Evolutionary conservation across 2,888 invertebrate genomes (phyloP).

Genomic region (Protodeltote pygarga): DNA sequence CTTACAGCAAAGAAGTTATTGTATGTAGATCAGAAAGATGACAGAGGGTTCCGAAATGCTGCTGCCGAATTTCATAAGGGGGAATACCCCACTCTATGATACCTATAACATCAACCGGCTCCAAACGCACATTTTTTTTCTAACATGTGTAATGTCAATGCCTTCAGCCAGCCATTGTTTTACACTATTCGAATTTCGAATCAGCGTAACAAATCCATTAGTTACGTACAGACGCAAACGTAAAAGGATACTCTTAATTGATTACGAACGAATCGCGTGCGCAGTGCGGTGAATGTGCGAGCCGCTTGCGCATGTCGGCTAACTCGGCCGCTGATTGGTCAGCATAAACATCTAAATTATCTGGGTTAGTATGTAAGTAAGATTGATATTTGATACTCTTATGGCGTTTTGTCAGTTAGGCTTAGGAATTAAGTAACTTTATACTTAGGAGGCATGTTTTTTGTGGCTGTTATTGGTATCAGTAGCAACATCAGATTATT

Average conservation of each 20-base stretch:
- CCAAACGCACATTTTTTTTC: too few species aligned
- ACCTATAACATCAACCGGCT: too few species aligned
- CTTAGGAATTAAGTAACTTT: slow-evolving; percentile 7
- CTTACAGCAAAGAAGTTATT: too few species aligned
- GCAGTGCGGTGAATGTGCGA: slow-evolving; percentile 34
- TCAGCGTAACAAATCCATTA: slow-evolving; percentile 33
- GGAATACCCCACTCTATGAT: too few species aligned
- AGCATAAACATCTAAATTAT: slow-evolving; percentile 34
- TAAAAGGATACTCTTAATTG: slow-evolving; percentile 44
- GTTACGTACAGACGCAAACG: slow-evolving; percentile 25
- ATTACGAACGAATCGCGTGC: slow-evolving; percentile 47
- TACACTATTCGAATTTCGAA: not conserved
- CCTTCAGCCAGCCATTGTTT: slow-evolving; percentile 13
- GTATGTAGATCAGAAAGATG: too few species aligned
- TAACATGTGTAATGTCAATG: slow-evolving; percentile 8
- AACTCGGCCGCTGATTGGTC: slow-evolving; percentile 35
- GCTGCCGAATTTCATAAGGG: too few species aligned
- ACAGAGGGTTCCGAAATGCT: too few species aligned
- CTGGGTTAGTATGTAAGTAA: slow-evolving; percentile 46
- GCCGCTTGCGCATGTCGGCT: slow-evolving; percentile 35
- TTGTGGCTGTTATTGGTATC: slow-evolving; percentile 15
- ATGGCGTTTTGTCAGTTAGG: slow-evolving; percentile 27
- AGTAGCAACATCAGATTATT: too few species aligned
- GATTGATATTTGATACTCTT: slow-evolving; percentile 25
- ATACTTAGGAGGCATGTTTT: slow-evolving; percentile 6